phyloP scores from a whole-genome alignment of 92 coral and sea anemone genomes.

The Siderastrea siderea region DNA sequence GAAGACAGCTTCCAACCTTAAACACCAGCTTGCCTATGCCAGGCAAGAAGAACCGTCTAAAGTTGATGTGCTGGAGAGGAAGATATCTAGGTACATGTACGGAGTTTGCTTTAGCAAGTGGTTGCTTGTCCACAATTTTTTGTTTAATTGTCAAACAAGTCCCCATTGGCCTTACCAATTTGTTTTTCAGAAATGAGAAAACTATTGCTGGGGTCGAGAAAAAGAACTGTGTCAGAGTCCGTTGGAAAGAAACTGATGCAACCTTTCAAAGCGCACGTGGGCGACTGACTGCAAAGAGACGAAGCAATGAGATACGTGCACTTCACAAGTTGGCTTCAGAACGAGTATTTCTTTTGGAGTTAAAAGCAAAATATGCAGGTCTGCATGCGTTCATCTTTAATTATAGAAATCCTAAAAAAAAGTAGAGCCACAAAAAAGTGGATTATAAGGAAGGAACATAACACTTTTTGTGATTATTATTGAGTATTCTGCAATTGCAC shows the following conservation, averaged over 20 bases:
- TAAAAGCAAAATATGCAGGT: constrained; percentile 59
- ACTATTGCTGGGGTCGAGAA: constrained; percentile 4
- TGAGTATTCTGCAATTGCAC: too few relatives aligned
- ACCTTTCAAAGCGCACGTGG: constrained; percentile 10
- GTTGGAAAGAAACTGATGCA: constrained; percentile 35
- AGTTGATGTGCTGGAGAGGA: constrained; percentile 38
- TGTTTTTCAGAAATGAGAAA: constrained; percentile 29
- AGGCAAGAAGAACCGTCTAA: constrained; percentile 14
- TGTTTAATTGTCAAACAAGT: too few relatives aligned
- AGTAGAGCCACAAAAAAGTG: too few relatives aligned
- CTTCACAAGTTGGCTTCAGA: constrained; percentile 26
- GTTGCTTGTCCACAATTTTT: too few relatives aligned
- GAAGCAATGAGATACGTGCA: neutral
- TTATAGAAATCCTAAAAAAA: too few relatives aligned
- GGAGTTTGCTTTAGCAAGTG: too few relatives aligned
- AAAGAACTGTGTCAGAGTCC: constrained; percentile 25
- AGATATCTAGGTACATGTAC: constrained; percentile 12
- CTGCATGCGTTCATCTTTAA: neutral
- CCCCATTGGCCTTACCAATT: too few relatives aligned
- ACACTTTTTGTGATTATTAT: too few relatives aligned
- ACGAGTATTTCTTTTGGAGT: constrained; percentile 11
- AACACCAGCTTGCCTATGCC: constrained; percentile 30
- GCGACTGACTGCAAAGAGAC: constrained; percentile 8
- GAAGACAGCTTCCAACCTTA: constrained; percentile 28
- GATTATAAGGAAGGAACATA: too few relatives aligned